These are phyloP conservation scores for Melangyna quadrimaculata DNA, from an alignment of 2,888 invertebrate species.

Conservation along the genomic window DNA sequence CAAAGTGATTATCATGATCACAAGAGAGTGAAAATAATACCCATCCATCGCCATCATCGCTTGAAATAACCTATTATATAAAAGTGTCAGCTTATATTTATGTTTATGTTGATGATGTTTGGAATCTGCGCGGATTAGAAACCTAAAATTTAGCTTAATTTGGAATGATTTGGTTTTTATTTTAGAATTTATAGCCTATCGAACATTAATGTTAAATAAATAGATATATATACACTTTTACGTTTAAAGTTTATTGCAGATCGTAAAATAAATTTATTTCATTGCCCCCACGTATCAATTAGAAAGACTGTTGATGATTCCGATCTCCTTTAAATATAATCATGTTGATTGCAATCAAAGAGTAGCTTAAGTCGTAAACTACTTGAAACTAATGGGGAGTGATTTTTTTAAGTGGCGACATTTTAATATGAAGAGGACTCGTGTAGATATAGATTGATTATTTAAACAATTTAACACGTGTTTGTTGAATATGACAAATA, in stretches of 20 bases:
- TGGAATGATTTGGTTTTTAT: not conserved
- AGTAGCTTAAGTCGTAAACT: conserved; percentile 1
- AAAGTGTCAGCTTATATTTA: conserved; percentile 28
- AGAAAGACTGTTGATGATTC: not conserved
- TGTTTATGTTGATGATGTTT: conserved; percentile 2
- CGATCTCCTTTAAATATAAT: conserved; percentile 6
- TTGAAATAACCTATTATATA: conserved; percentile 12
- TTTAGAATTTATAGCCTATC: conserved; percentile 7
- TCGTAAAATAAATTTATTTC: conserved; percentile 48
- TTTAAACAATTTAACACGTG: too few relatives aligned
- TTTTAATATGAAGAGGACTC: not conserved
- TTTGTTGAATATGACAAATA: too few relatives aligned
- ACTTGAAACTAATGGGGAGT: not conserved
- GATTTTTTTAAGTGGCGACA: not conserved
- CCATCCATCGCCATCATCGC: not conserved
- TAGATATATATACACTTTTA: not conserved
- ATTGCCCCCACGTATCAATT: conserved; percentile 22
- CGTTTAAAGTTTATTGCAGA: conserved; percentile 21
- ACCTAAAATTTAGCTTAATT: conserved; percentile 1
- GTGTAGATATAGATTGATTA: not conserved
- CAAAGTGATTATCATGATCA: conserved; percentile 31
- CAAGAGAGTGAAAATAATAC: conserved; percentile 32
- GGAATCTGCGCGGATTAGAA: conserved; percentile 1
- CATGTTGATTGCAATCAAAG: conserved; percentile 7
- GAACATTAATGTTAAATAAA: conserved; percentile 18